Percentiles rank a stretch among this genome's conserved stretches.
phyloP scores from a whole-genome alignment of 2,888 invertebrate species.

The Drosophila neotestacea region DNA sequence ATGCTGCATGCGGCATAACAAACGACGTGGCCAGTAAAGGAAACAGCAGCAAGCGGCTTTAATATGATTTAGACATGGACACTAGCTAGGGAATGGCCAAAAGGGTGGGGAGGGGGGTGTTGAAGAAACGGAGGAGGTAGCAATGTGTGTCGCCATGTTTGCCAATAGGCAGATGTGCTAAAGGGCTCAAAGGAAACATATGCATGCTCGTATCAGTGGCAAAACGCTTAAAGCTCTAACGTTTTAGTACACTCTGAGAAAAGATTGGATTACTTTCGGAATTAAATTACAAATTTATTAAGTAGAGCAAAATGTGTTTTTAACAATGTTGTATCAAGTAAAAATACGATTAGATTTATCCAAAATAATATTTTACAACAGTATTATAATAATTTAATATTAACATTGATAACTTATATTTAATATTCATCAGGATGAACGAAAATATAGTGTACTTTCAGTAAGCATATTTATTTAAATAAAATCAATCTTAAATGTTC shows the following conservation, averaged over 20 bases:
- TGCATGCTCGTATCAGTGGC: slow-evolving; percentile 38
- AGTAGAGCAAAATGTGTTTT: background rate
- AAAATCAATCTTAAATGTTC: too few species aligned
- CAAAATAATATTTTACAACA: too few species aligned
- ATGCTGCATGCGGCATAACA: slow-evolving; percentile 46
- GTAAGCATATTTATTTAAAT: too few species aligned
- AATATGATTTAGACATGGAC: slow-evolving; percentile 72
- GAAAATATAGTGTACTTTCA: too few species aligned
- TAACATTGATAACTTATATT: too few species aligned
- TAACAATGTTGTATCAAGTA: too few species aligned
- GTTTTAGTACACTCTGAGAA: slow-evolving; percentile 33
- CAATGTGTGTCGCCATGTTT: slow-evolving; percentile 33
- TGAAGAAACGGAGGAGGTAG: background rate
- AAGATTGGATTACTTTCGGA: background rate
- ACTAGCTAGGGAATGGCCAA: background rate
- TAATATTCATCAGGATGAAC: too few species aligned
- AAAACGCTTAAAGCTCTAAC: slow-evolving; percentile 28
- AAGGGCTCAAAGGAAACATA: slow-evolving; percentile 50
- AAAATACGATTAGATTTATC: too few species aligned
- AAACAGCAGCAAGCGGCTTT: slow-evolving; percentile 45
- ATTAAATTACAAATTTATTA: background rate
- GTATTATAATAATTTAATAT: too few species aligned
- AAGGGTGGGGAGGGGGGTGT: too few species aligned
- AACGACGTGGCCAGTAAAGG: slow-evolving; percentile 25
- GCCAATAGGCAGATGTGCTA: slow-evolving; percentile 59